Base-by-base conservation (phyloP, 1,140 invertebrate species). In the Aphaenogaster rudis region DNA sequence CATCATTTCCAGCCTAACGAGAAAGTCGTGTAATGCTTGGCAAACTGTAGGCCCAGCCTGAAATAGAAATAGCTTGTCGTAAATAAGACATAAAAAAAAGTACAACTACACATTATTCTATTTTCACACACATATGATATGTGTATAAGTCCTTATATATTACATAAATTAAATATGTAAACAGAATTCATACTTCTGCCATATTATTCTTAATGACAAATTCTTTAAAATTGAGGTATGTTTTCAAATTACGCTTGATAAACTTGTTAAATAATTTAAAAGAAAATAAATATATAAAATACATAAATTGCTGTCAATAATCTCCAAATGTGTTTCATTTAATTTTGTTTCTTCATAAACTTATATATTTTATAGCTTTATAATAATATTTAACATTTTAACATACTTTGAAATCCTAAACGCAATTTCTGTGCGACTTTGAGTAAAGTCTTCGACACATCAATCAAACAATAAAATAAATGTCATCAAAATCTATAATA, bases 31-130 rank as follows among this genome's bases (percentile, higher is more conserved):
- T 71, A 98, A 95, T 59, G 97, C 96, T 92, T 97, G 96, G 77
- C 97, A 97, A 33, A 98, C 96, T 57, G 97, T 97, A 48, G 98
- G 97, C n/a, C 98, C 98, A 92, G 97, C 97, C 97, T 98, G 89
- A 78, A 95, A 94, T 33, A 45, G 2, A 48, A 48, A 66, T 48
- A 42, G 28, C 28, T 11, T 39, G n/a, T 13, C 6, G 17, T 54
- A 54, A 74, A 15, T 42, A 59, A 39, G 28, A 50, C 7, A 50
- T 71, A 8, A 50, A 76, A 74, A 54, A 54, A 39, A 63, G 9
- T 50, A 50, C 1, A 45, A 17, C 28, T 63, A 36, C 7, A 76
- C 5, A 57, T 57, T 54, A 74, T 28, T 69, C 11, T 69, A 76
- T 76, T 76, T 57, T 52, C 9, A 54, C 0, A 39, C 5, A 15